Conservation (phyloP, 1,140 invertebrate genomes). For the Neodiprion virginianus region DNA sequence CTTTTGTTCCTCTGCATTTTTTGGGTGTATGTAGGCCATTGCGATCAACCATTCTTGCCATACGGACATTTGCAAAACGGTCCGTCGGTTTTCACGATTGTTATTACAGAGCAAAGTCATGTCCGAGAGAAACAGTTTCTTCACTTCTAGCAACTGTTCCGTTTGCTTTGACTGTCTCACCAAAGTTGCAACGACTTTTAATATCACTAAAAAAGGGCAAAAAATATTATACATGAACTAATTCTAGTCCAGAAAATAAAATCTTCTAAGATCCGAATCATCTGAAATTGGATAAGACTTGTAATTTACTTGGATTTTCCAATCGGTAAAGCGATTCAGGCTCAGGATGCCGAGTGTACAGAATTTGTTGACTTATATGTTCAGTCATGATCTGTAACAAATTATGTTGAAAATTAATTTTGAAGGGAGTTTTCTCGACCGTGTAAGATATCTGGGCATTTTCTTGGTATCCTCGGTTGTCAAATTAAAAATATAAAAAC, state of each 20-base stretch:
- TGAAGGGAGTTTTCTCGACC: too few relatives aligned
- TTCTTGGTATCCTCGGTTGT: too few relatives aligned
- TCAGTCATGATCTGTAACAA: slow-evolving; percentile 87
- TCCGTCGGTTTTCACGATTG: slow-evolving; percentile 95
- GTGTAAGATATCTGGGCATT: too few relatives aligned
- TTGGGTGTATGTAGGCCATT: slow-evolving; percentile 97
- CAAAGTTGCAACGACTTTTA: slow-evolving; percentile 97
- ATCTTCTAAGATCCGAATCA: slow-evolving; percentile 6
- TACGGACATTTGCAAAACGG: slow-evolving; percentile 99
- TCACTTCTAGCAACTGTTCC: slow-evolving; percentile 90
- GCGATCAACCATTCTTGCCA: slow-evolving; percentile 99
- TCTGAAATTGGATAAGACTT: slow-evolving; percentile 12
- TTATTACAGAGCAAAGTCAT: slow-evolving; percentile 97
- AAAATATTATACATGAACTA: slow-evolving; percentile 23
- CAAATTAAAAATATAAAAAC: too few relatives aligned
- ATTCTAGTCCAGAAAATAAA: slow-evolving; percentile 15
- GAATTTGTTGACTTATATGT: slow-evolving; percentile 93
- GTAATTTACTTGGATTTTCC: slow-evolving; percentile 93
- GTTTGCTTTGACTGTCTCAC: slow-evolving; percentile 95
- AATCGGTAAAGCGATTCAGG: slow-evolving; percentile 93
- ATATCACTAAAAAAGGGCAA: slow-evolving; percentile 78
- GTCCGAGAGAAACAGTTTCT: slow-evolving; percentile 96
- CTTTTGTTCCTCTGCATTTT: slow-evolving; percentile 93
- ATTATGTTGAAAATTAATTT: not conserved
- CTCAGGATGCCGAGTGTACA: slow-evolving; percentile 90